Base-by-base conservation (phyloP, 2,888 invertebrate genomes). In the Teinopalpus imperialis region DNA sequence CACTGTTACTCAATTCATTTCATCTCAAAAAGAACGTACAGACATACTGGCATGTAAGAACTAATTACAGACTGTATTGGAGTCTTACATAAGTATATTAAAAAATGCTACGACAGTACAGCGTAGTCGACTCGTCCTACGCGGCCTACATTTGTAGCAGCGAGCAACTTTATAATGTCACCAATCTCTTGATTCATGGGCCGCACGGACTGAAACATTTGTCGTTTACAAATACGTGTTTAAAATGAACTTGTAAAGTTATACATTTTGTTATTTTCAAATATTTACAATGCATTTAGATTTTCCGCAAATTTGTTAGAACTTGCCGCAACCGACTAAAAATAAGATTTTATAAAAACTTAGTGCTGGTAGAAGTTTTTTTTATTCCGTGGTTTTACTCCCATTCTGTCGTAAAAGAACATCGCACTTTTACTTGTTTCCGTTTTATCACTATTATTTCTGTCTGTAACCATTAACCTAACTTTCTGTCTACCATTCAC, bases 171-270 rank as follows among this genome's bases (percentile, higher is more conserved):
- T 31, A 26, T 26, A 32, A 39, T 32, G 44, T 44, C 31, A 13
- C 37, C 37, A 39, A 32, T 44, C 18, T 44, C 24, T 32, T 39
- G 44, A 37, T 39, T 44, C 39, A 44, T 39, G 21, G 6, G 24
- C 12, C 39, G 26, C 32, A 40, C 27, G 39, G 13, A 45, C 21
- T 5, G 37, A 39, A 39, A 39, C 37, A 45, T 45, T 32, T 34
- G 39, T 45, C 34, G 31, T 45, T 21, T 9, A 16, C 21, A 31
- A 13, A 39, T 27, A 39, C 39, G 26, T 39, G 20, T 45, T 39
- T 39, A 39, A 40, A 44, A 39, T 21, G 18, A 40, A 34, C 26
- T 39, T 13, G 16, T 9, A 14, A 13, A 45, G 39, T 45, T 45
- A 24, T 36, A 21, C 27, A 42, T 42, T 43, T 24, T 37, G 44